Conservation (phyloP, 2,888 invertebrate species). For the Amblyteles armatorius region DNA sequence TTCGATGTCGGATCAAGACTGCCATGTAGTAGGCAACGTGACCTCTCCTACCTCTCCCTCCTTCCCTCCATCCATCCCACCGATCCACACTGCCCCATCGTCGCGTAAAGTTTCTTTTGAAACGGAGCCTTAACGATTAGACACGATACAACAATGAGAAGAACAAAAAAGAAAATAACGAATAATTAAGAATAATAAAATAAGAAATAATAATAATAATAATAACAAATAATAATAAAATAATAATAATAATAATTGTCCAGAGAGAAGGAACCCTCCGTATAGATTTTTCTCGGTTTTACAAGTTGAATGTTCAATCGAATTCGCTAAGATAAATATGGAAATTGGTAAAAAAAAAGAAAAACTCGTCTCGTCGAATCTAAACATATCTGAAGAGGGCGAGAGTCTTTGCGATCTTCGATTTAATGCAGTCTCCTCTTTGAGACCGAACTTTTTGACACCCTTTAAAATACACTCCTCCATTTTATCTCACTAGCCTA, state of each 20-base stretch:
- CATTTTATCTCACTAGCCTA: conserved; percentile 73
- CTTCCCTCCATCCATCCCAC: conserved; percentile 1
- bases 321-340: conserved; percentile 40
- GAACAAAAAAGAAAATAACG: conserved; percentile 15
- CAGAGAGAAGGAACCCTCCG: conserved; percentile 52
- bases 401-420: conserved; percentile 61
- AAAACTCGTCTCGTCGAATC: conserved; percentile 65
- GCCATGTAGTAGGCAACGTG: conserved; percentile 64
- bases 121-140: conserved; percentile 64
- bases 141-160: conserved; percentile 44
- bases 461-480: conserved; percentile 67
- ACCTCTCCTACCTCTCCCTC: conserved; percentile 25
- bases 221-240: conserved; percentile 39
- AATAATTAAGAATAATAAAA: conserved; percentile 51
- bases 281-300: conserved; percentile 57
- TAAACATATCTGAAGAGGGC: conserved; percentile 73
- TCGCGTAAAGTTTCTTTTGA: conserved; percentile 67
- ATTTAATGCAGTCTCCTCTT: conserved; percentile 69
- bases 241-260: conserved; percentile 56
- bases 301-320: conserved; percentile 51
- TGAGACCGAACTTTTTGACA: conserved; percentile 72
- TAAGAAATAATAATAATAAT: conserved; percentile 33
- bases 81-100: conserved; percentile 32
- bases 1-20: conserved; percentile 66
- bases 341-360: conserved; percentile 5